A percentile compares a stretch with the other conserved stretches of the same genome.
Evolutionary conservation across 2,888 invertebrate species (phyloP).

Genomic region (Monochamus alternatus): DNA sequence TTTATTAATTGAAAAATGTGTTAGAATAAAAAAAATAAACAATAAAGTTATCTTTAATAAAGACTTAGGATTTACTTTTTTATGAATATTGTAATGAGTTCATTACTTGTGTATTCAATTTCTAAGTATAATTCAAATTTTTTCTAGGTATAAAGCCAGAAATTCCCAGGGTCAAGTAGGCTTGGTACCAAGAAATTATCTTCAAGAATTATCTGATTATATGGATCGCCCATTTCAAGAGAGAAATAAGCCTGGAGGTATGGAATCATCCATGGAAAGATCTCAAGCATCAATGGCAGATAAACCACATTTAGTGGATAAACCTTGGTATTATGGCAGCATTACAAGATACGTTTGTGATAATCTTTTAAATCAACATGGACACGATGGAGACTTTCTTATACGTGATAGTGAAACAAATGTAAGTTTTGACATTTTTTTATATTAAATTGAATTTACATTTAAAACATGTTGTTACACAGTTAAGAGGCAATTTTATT

Average conservation of each 20-base stretch:
- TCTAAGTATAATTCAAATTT: not conserved
- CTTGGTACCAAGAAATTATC: slow-evolving; percentile 95
- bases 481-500: no score
- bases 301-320: slow-evolving; percentile 82
- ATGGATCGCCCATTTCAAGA: slow-evolving; percentile 88
- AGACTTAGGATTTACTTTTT: no score
- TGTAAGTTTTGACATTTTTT: slow-evolving; percentile 76
- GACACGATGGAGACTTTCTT: slow-evolving; percentile 98
- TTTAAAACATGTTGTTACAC: no score
- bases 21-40: no score
- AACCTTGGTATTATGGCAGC: slow-evolving; percentile 98
- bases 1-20: no score
- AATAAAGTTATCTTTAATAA: no score
- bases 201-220: slow-evolving; percentile 93
- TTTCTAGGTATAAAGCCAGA: slow-evolving; percentile 84
- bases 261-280: slow-evolving; percentile 68
- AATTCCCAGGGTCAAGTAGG: slow-evolving; percentile 95
- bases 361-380: slow-evolving; percentile 93
- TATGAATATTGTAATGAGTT: no score
- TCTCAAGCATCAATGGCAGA: slow-evolving; percentile 70
- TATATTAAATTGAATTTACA: no score
- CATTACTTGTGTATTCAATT: not conserved
- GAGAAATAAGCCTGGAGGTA: slow-evolving; percentile 64
- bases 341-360: slow-evolving; percentile 98
- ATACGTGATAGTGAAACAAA: slow-evolving; percentile 99